These are phyloP conservation scores for Tipula helvola DNA, from an alignment of 2,888 invertebrate species.

Conservation along the genomic window DNA sequence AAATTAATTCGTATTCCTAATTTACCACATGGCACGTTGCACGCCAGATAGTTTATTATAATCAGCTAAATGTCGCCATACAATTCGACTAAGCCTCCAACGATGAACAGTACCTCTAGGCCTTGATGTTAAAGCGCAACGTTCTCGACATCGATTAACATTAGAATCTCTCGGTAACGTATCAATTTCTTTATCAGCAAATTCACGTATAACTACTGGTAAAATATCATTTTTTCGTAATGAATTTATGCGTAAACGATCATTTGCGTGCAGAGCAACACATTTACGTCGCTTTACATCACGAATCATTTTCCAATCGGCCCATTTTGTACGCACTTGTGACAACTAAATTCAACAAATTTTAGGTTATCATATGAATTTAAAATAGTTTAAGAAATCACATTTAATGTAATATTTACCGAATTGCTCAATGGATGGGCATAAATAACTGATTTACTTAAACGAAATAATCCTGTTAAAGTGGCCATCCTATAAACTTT, in stretches of 20 bases:
- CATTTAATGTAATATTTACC: not conserved
- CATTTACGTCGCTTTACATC: constrained; percentile 73
- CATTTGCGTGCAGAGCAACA: constrained; percentile 59
- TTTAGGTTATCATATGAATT: not conserved
- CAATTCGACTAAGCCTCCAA: constrained; percentile 81
- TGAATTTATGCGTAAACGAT: constrained; percentile 68
- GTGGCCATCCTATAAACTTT: not conserved
- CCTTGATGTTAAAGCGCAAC: constrained; percentile 85
- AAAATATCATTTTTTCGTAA: constrained; percentile 75
- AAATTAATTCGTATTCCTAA: not conserved
- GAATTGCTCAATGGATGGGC: not conserved
- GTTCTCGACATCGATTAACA: constrained; percentile 48
- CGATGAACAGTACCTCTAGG: constrained; percentile 64
- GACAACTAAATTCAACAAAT: constrained; percentile 40
- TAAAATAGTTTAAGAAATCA: not conserved
- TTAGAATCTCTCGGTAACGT: constrained; percentile 65
- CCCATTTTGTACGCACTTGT: constrained; percentile 64
- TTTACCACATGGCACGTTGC: constrained; percentile 82
- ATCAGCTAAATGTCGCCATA: constrained; percentile 85
- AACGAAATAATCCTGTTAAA: not conserved
- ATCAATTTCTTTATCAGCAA: constrained; percentile 62
- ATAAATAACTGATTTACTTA: constrained; percentile 5
- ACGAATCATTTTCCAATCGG: constrained; percentile 71
- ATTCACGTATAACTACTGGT: constrained; percentile 65
- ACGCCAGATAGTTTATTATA: constrained; percentile 86